Percentiles rank a stretch among this genome's conserved stretches.
These are phyloP conservation scores for Delphinapterus leucas DNA, from an alignment of 2,113 vertebrate species.

Conservation along the genomic window DNA sequence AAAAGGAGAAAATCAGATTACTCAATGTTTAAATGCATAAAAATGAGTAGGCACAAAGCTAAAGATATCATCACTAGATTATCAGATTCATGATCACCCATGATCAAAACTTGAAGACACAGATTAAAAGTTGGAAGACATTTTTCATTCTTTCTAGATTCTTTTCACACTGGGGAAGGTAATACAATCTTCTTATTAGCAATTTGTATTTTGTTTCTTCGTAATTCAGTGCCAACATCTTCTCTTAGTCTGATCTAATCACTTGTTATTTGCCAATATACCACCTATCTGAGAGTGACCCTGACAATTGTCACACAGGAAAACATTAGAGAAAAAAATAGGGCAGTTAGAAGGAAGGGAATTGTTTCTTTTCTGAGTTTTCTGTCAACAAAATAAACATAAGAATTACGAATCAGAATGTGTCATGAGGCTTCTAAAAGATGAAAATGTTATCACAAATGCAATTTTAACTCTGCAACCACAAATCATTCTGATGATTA, in stretches of 20 bases:
- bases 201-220: not conserved
- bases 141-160: not conserved
- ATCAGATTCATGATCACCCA: not conserved
- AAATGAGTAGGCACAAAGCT: not conserved
- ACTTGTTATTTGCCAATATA: not conserved
- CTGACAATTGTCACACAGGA: not conserved
- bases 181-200: not conserved
- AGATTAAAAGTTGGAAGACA: not conserved
- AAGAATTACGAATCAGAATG: not conserved
- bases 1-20: not conserved
- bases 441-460: not conserved
- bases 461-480: not conserved
- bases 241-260: not conserved
- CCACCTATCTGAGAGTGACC: not conserved
- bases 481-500: not conserved
- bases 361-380: not conserved
- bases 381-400: not conserved
- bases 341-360: accelerated
- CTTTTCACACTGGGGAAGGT: not conserved
- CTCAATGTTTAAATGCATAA: not conserved
- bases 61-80: not conserved
- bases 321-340: not conserved
- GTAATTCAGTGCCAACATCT: not conserved
- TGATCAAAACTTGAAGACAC: not conserved
- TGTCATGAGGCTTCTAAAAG: not conserved